Percentiles rank a stretch among this genome's conserved stretches.
These are phyloP conservation scores for Marmota flaviventris DNA, from an alignment of 2,113 vertebrate species.

Conservation along the genomic window DNA sequence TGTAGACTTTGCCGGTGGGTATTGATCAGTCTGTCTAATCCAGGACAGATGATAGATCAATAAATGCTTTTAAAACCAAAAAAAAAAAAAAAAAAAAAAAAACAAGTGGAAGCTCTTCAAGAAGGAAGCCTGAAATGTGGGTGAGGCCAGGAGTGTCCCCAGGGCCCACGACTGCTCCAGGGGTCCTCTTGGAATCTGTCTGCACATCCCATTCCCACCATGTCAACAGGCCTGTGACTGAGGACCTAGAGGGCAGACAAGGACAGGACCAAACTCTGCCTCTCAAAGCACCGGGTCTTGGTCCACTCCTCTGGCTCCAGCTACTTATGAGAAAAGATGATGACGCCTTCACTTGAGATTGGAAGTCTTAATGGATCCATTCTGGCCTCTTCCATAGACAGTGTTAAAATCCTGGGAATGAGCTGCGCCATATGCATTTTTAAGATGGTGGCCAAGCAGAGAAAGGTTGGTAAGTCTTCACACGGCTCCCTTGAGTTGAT, in stretches of 20 bases:
- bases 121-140: background rate
- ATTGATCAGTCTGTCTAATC: background rate
- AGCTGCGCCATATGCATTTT: background rate
- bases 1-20: background rate
- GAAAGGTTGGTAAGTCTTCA: background rate
- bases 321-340: background rate
- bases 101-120: background rate
- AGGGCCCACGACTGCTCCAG: too few species aligned
- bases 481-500: background rate
- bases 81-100: background rate
- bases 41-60: background rate
- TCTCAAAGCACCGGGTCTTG: accelerated
- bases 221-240: background rate
- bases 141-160: background rate
- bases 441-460: background rate
- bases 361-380: background rate
- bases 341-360: background rate
- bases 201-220: accelerated
- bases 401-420: background rate
- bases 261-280: background rate
- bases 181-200: background rate
- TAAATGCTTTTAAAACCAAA: background rate
- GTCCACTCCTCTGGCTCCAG: background rate
- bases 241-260: background rate
- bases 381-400: background rate